phyloP scores from a whole-genome alignment of 2,797 vertebrate genomes.

The Acanthornis magna region DNA sequence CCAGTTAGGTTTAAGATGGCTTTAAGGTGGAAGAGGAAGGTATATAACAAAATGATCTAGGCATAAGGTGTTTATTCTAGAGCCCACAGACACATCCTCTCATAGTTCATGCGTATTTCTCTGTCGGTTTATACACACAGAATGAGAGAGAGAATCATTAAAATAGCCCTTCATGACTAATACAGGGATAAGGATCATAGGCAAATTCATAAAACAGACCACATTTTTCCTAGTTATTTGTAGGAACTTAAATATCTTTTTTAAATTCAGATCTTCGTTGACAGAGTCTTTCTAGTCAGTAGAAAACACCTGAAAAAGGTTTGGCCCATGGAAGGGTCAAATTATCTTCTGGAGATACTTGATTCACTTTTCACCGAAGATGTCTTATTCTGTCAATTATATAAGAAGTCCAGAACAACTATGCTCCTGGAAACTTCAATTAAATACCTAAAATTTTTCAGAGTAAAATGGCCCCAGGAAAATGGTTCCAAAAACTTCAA shows the following conservation, averaged over 20 bases:
- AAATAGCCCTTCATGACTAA: not conserved
- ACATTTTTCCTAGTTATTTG: not conserved
- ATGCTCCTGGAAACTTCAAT: not conserved
- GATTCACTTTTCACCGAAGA: not conserved
- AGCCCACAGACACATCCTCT: not conserved
- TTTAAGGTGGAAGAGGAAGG: not conserved
- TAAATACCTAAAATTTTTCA: not conserved
- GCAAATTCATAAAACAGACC: not conserved
- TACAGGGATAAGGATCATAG: not conserved
- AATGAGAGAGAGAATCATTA: not conserved
- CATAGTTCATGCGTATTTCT: not conserved
- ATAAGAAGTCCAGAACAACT: not conserved
- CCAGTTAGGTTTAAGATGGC: not conserved
- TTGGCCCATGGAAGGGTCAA: not conserved
- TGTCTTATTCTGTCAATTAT: not conserved
- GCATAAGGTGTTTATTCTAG: not conserved
- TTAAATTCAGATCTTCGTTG: not conserved
- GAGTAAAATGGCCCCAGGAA: conserved; percentile 20
- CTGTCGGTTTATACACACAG: not conserved
- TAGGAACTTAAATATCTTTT: not conserved
- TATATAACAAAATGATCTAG: not conserved
- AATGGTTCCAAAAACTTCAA: conserved; percentile 5
- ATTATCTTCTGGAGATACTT: not conserved
- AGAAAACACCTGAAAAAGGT: not conserved
- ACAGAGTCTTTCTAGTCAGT: not conserved